phyloP scores from a whole-genome alignment of 2,113 vertebrate species.

The Microtus richardsoni region DNA sequence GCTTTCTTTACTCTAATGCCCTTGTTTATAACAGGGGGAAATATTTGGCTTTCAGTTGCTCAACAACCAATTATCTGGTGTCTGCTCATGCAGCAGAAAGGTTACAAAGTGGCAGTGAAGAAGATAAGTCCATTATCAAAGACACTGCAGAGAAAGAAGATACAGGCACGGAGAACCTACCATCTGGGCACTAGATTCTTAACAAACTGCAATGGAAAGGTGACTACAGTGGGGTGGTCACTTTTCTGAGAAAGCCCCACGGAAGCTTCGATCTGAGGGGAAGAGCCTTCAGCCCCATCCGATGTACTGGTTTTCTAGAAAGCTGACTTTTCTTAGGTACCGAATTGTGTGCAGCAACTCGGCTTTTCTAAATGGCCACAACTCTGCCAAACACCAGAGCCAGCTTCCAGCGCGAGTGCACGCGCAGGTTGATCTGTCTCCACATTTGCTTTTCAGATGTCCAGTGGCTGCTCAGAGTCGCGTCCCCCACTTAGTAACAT shows the following conservation, averaged over 20 bases:
- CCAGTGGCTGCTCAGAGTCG: neutral
- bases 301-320: neutral
- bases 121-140: neutral
- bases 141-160: neutral
- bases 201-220: neutral
- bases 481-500: neutral
- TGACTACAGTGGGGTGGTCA: rapidly evolving
- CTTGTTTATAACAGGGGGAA: neutral
- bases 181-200: rapidly evolving
- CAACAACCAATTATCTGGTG: neutral
- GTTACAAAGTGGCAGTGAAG: neutral
- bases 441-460: neutral
- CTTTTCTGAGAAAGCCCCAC: neutral
- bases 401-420: neutral
- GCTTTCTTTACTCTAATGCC: neutral
- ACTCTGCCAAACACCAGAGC: neutral
- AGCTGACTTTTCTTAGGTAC: neutral
- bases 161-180: neutral
- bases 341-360: neutral
- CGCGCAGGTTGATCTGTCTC: neutral
- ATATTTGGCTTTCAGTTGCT: neutral
- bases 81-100: neutral
- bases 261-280: neutral
- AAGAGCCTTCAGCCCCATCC: neutral
- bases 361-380: neutral